Conservation (phyloP, 2,888 invertebrate species). For the Synanthedon myopaeformis region DNA sequence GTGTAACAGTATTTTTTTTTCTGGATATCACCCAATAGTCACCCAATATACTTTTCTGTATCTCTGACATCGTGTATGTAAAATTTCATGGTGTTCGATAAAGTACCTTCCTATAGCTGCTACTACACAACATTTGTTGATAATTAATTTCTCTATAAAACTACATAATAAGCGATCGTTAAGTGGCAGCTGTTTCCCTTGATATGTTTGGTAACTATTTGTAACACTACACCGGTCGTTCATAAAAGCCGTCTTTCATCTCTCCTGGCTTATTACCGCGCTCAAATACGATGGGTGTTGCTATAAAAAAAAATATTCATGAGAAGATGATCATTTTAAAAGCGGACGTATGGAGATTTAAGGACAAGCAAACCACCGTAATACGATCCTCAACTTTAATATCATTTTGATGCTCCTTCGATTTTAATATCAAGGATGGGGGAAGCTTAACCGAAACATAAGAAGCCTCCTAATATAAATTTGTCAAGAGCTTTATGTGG, state of each 20-base stretch:
- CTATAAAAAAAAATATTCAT: slow-evolving; percentile 10
- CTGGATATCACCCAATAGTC: too few species aligned
- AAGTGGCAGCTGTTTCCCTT: slow-evolving; percentile 19
- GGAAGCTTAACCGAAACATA: too few species aligned
- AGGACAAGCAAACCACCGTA: slow-evolving; percentile 25
- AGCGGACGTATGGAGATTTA: neutral
- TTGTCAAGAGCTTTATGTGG: too few species aligned
- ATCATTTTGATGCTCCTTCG: neutral
- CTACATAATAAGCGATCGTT: slow-evolving; percentile 17
- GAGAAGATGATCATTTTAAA: neutral
- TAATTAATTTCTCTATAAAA: slow-evolving; percentile 41
- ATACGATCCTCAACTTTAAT: slow-evolving; percentile 15
- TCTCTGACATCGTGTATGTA: too few species aligned
- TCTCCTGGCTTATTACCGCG: slow-evolving; percentile 40
- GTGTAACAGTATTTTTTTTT: too few species aligned
- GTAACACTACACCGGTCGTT: slow-evolving; percentile 50
- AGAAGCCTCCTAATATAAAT: too few species aligned
- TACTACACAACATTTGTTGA: slow-evolving; percentile 38
- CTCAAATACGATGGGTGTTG: slow-evolving; percentile 29
- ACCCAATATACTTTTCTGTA: too few species aligned
- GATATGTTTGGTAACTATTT: slow-evolving; percentile 20
- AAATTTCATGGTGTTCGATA: too few species aligned
- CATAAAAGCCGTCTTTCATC: slow-evolving; percentile 60
- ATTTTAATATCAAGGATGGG: neutral
- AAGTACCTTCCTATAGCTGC: slow-evolving; percentile 18